Percentiles rank a stretch among this genome's conserved stretches.
These are phyloP conservation scores for Erynnis tages DNA, from an alignment of 2,888 invertebrate species.

Conservation along the genomic window DNA sequence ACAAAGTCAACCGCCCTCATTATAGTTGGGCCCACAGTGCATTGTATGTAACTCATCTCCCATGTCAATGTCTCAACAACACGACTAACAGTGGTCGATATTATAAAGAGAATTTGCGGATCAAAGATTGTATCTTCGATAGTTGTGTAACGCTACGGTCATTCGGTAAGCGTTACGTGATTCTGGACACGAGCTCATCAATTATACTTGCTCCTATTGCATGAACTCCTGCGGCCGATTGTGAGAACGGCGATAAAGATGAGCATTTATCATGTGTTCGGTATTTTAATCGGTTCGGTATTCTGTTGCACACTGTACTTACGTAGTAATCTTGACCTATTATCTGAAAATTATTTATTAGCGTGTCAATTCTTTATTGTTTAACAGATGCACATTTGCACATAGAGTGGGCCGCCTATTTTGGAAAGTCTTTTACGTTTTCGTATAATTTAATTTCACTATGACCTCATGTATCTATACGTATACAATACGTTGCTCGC, in stretches of 20 bases:
- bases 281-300: too few species aligned
- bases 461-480: too few species aligned
- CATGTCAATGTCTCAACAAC: constrained; percentile 11
- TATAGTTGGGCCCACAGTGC: constrained; percentile 1
- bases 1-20: constrained; percentile 3
- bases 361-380: too few species aligned
- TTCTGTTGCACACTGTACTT: too few species aligned
- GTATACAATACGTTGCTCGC: too few species aligned
- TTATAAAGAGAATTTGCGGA: constrained; percentile 16
- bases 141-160: constrained; percentile 24
- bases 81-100: constrained; percentile 10
- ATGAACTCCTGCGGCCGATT: constrained; percentile 9
- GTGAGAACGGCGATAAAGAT: neutral
- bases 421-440: too few species aligned
- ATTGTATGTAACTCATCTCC: constrained; percentile 1
- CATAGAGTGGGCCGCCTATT: too few species aligned
- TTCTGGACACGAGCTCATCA: constrained; percentile 41
- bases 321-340: too few species aligned
- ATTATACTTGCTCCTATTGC: constrained; percentile 38
- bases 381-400: too few species aligned
- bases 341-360: too few species aligned
- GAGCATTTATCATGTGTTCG: neutral
- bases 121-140: constrained; percentile 17
- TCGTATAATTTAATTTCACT: too few species aligned
- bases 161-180: constrained; percentile 43